Conservation (phyloP, 2,113 vertebrate species). For the Myiopsitta monachus region DNA sequence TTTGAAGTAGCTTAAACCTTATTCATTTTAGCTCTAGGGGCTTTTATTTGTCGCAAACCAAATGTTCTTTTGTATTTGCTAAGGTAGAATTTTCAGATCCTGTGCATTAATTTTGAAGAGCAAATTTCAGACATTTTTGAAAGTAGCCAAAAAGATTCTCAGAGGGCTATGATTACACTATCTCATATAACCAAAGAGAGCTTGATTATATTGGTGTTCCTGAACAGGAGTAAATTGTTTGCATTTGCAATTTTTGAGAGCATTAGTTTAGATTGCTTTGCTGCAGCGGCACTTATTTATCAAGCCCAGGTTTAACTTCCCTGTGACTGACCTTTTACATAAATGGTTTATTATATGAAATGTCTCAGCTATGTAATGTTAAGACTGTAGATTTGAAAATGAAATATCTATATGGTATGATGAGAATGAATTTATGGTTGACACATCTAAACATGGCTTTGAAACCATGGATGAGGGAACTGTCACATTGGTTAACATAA, state of each 20-base stretch:
- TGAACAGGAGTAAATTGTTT: background rate
- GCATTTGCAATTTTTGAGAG: background rate
- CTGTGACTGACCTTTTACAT: background rate
- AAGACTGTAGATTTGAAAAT: background rate
- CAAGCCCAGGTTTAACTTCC: background rate
- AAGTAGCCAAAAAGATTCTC: conserved; percentile 55
- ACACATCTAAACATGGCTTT: background rate
- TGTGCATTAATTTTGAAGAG: conserved; percentile 69
- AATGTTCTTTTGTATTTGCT: conserved; percentile 71
- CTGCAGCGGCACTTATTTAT: background rate
- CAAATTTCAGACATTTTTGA: conserved; percentile 55
- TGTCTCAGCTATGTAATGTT: background rate
- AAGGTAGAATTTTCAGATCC: conserved; percentile 71
- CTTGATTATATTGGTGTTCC: background rate
- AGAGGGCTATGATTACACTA: conserved; percentile 18
- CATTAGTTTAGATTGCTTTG: background rate
- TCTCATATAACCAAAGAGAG: conserved; percentile 27
- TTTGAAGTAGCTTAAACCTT: conserved; percentile 73
- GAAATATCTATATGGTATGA: background rate
- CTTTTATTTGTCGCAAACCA: conserved; percentile 77
- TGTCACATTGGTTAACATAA: background rate
- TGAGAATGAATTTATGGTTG: background rate
- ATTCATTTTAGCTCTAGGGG: conserved; percentile 75
- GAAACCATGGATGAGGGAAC: background rate
- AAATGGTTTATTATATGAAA: background rate